A percentile compares a stretch with the other conserved stretches of the same genome.
phyloP scores from a whole-genome alignment of 1,140 invertebrate species.

The Habropoda laboriosa region DNA sequence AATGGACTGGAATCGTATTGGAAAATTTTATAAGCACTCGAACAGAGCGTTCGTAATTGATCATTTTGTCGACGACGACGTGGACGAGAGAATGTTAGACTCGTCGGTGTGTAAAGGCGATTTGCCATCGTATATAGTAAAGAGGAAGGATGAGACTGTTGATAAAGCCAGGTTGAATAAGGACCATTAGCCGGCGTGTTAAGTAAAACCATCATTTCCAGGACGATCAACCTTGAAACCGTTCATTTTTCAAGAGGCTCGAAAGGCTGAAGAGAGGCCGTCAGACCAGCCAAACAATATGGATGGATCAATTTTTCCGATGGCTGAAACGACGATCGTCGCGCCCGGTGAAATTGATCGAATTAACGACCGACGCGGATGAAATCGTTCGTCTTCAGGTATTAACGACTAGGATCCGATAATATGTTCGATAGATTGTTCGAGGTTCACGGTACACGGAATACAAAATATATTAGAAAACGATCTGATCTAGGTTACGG shows the following conservation, averaged over 20 bases:
- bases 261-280: background rate
- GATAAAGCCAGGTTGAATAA: conserved; percentile 7
- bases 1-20: background rate
- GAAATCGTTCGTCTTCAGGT: background rate
- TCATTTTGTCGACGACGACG: background rate
- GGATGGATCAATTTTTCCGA: conserved; percentile 29
- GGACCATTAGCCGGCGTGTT: background rate
- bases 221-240: background rate
- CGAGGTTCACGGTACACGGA: background rate
- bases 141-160: background rate
- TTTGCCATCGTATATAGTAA: background rate
- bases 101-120: background rate
- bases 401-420: background rate
- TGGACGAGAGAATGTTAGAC: background rate
- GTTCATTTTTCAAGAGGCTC: background rate
- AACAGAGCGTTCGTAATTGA: background rate
- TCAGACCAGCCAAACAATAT: background rate
- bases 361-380: too few species aligned
- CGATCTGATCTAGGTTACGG: background rate
- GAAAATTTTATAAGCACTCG: background rate
- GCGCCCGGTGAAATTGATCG: background rate
- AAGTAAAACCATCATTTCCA: background rate
- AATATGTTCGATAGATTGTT: background rate
- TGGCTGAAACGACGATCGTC: background rate
- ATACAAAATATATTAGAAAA: conserved; percentile 34